Evolutionary conservation across 1,140 invertebrate genomes (phyloP).

Genomic region (Drosophila nannoptera): DNA sequence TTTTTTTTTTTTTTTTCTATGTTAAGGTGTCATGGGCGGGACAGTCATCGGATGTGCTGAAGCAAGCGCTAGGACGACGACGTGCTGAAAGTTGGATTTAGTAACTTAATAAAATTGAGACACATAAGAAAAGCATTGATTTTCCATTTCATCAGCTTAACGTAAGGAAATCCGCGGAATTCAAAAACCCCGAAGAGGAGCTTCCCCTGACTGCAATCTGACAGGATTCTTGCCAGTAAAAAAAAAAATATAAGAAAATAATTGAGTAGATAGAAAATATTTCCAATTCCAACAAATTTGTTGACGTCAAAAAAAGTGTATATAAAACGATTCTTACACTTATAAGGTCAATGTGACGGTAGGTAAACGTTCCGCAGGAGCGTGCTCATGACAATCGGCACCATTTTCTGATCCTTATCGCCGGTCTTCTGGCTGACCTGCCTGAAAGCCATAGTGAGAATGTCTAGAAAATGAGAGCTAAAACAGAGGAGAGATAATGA

Average conservation of each 20-base stretch:
- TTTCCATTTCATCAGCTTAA: no score
- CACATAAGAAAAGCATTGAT: not conserved
- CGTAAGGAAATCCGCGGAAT: no score
- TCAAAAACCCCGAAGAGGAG: not conserved
- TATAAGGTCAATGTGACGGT: not conserved
- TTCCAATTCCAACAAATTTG: not conserved
- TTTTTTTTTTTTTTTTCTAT: not conserved
- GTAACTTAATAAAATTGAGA: not conserved
- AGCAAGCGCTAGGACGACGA: not conserved
- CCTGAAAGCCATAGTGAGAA: constrained; percentile 52
- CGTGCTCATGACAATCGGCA: constrained; percentile 36
- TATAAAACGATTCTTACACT: no score
- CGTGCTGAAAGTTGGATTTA: not conserved
- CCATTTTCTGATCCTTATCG: constrained; percentile 56
- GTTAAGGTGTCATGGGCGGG: not conserved
- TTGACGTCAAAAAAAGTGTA: no score
- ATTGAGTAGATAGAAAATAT: no score
- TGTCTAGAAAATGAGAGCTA: constrained; percentile 67
- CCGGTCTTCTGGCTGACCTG: constrained; percentile 58
- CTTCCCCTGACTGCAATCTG: no score
- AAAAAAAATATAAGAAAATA: no score
- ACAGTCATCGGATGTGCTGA: not conserved
- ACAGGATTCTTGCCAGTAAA: no score
- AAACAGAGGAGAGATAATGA: not conserved
- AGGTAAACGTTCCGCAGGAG: constrained; percentile 55